Evolutionary conservation across 2,113 vertebrate genomes (phyloP), one percentile per base, ranked within the genome.

Genomic region (Nothobranchius kuhntae): DNA sequence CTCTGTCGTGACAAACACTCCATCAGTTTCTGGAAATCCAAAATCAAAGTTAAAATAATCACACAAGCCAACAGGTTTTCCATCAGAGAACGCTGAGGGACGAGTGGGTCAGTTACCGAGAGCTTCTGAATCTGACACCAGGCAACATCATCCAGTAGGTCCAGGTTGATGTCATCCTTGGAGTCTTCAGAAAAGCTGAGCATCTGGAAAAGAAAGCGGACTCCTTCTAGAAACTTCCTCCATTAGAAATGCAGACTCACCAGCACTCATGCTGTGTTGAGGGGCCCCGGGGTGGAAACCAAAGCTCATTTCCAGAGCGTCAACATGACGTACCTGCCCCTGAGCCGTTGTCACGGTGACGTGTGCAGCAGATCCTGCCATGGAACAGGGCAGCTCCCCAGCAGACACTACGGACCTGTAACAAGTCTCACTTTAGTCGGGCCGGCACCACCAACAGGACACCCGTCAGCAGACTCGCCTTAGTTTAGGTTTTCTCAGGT

Each of bases 171-270:
- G 1, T 86, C 71, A 13, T 86, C 71, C 35, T 88, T 84, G 11
- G 65, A 87, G 55, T 89, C 88, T 35, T 87, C 88, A 40, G 89
- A 91, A 47, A 91, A 84, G 26, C 75, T 78, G 6, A 90, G 2
- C 0, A 71, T 56, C 87, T 89, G 24, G 0, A 13, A 48, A 7
- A 26, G 45, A 35, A 42, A 24, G 38, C 1, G 21, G 21, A 21
- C 21, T 21, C 21, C 4, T 13, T 7, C 10, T 42, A 42, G 10
- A 9, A 42, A 8, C 8, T 2, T 42, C 10, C 7, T 42, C 10
- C 21, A 21, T 42, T 42, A 11, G 10, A 42, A 45, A 13, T 10
- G 7, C 38, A 40, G 38, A 40, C 38, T 40, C 44, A 30, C 3
- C 53, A 36, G 6, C 53, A 55, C 13, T 6, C 14, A 30, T 13